Percentiles rank a stretch among this genome's conserved stretches.
These are phyloP conservation scores for Trissolcus brochymenae DNA, from an alignment of 2,888 invertebrate genomes.

Conservation along the genomic window DNA sequence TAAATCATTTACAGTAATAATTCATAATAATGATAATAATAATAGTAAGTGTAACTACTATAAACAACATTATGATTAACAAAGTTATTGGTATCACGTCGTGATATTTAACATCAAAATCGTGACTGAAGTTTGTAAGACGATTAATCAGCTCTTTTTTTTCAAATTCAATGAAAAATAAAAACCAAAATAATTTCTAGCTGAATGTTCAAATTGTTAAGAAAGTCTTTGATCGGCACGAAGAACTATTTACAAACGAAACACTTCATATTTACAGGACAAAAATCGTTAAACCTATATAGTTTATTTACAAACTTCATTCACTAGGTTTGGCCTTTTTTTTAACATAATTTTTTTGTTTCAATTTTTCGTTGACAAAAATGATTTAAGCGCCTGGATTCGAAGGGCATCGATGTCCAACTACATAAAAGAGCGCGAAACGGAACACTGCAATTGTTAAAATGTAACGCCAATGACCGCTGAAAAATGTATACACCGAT, in stretches of 20 bases:
- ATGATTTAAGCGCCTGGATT: conserved; percentile 14
- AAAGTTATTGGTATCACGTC: conserved; percentile 43
- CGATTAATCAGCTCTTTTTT: conserved; percentile 3
- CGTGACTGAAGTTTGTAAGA: conserved; percentile 52
- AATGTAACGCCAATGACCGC: conserved; percentile 25
- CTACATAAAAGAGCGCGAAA: conserved; percentile 38
- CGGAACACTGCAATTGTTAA: conserved; percentile 21
- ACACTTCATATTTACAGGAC: conserved; percentile 38
- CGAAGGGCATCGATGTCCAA: conserved; percentile 37
- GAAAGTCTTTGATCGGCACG: neutral
- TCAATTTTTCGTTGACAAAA: conserved; percentile 50
- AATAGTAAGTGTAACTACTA: conserved; percentile 50
- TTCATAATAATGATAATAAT: conserved; percentile 57
- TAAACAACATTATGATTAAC: conserved; percentile 44
- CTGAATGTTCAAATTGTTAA: conserved; percentile 1
- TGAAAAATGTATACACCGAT: conserved; percentile 12
- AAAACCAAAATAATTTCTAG: no score
- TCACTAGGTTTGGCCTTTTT: conserved; percentile 30
- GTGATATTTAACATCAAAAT: conserved; percentile 52
- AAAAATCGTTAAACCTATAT: conserved; percentile 16
- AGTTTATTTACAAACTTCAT: conserved; percentile 55
- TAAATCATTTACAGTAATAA: conserved; percentile 65
- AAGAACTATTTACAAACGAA: conserved; percentile 32
- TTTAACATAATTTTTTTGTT: conserved; percentile 62
- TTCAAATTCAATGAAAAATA: no score